Base-by-base conservation (phyloP, 2,888 invertebrate genomes). In the Netelia virgata region DNA sequence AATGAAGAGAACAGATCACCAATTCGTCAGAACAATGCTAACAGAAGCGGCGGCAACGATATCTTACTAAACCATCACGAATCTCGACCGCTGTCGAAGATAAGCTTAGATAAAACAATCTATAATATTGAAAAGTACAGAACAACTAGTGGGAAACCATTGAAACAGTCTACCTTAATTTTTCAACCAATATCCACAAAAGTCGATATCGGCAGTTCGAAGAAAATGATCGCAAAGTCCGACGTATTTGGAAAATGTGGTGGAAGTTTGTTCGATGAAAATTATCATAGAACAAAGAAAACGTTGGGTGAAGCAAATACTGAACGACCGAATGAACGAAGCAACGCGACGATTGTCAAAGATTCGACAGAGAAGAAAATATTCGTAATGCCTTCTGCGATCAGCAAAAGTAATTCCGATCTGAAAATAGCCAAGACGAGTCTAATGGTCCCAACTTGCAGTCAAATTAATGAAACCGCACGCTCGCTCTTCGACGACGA, bases 91-190 rank as follows among this genome's bases (percentile, higher is more conserved):
- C 16, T 50, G n/a, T 64, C 50, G 5, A 78, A 82, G 50, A 57
- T 84, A 5, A 57, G 77, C 18, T n/a, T 81, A 3, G 23, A 77
- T 0, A 82, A 73, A 47, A 53, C 61, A n/a, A 20, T 74, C 1
- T 83, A 73, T 20, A 83, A 86, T 82, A 83, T 88, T 2, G 88
- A 90, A 23, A 88, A 82, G 10, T 87, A 83, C 47, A 68, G 88
- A 18, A 74, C 84, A 8, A 57, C 82, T 1, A 83, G 80, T 70
- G 90, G 91, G 2, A 91, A 90, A 73, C 90, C 86, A 70, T 59
- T 89, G 3, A 90, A 86, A 61, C 93, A 92, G 74, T 86, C 90
- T 3, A 91, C 83, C 36, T 86, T 92, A 28, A 23, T 88, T 36
- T 79, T 91, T 28, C 68, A 88, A 69, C 86, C 86, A 69, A 43